Percentiles rank a stretch among this genome's conserved stretches.
phyloP scores from a whole-genome alignment of 2,113 vertebrate species.

The Saccopteryx bilineata region DNA sequence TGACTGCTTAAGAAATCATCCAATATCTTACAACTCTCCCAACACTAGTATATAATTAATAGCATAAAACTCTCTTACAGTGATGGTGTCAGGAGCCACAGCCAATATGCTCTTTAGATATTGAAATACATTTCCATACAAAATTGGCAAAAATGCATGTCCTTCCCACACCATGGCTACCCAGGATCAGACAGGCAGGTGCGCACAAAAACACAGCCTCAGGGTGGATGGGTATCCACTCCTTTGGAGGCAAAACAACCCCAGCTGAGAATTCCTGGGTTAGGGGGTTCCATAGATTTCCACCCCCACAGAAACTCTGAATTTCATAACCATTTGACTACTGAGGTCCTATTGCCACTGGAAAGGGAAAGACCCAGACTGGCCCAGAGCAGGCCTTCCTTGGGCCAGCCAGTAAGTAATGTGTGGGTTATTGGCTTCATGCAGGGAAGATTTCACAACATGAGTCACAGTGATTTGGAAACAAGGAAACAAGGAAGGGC shows the following conservation, averaged over 20 bases:
- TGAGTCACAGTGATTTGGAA: not conserved
- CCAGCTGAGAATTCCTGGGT: not conserved
- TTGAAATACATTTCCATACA: not conserved
- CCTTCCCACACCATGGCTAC: not conserved
- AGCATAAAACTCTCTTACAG: not conserved
- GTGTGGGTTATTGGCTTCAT: not conserved
- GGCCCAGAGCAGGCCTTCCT: not conserved
- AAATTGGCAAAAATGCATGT: not conserved
- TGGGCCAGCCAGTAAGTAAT: not conserved
- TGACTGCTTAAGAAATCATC: not conserved
- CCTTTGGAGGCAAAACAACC: not conserved
- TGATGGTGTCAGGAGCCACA: not conserved
- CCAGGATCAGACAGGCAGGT: not conserved
- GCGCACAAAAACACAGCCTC: not conserved
- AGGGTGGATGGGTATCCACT: accelerated
- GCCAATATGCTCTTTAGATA: not conserved
- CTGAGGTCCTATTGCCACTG: not conserved
- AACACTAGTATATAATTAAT: accelerated
- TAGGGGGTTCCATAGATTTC: not conserved
- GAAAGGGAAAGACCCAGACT: not conserved
- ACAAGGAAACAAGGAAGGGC: not conserved
- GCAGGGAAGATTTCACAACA: not conserved
- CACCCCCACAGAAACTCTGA: not conserved
- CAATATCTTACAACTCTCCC: not conserved
- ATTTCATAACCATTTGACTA: not conserved